These are phyloP conservation scores for Xylota sylvarum DNA, from an alignment of 2,888 invertebrate species.

Conservation along the genomic window DNA sequence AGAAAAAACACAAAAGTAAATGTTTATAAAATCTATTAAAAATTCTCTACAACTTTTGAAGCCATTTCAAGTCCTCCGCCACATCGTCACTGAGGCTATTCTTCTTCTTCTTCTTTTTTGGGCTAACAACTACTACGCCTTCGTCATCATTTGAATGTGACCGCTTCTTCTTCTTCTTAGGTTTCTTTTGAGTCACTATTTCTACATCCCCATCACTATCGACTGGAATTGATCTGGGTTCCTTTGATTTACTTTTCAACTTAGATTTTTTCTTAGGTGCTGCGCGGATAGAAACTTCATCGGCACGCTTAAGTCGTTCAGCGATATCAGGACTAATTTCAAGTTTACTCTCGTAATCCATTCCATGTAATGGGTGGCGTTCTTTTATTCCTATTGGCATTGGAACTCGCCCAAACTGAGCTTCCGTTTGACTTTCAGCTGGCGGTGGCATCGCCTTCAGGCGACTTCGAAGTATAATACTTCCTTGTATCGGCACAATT, in stretches of 20 bases:
- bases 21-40: slow-evolving; percentile 25
- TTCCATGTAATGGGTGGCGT: slow-evolving; percentile 80
- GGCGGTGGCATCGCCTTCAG: slow-evolving; percentile 71
- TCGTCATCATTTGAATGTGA: slow-evolving; percentile 61
- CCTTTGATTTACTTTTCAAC: slow-evolving; percentile 34
- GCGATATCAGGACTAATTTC: slow-evolving; percentile 67
- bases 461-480: slow-evolving; percentile 78
- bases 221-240: slow-evolving; percentile 36
- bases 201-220: slow-evolving; percentile 74
- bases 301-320: slow-evolving; percentile 77
- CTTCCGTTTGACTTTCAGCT: slow-evolving; percentile 64
- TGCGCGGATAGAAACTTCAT: slow-evolving; percentile 61
- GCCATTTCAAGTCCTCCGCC: slow-evolving; percentile 78
- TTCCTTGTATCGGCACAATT: slow-evolving; percentile 78
- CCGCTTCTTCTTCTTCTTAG: slow-evolving; percentile 66
- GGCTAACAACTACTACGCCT: not conserved
- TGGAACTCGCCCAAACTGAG: slow-evolving; percentile 68
- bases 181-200: slow-evolving; percentile 66
- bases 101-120: slow-evolving; percentile 64
- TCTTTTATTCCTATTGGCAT: slow-evolving; percentile 79
- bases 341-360: slow-evolving; percentile 78
- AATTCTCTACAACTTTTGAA: slow-evolving; percentile 74
- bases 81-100: slow-evolving; percentile 61
- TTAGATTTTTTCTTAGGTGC: slow-evolving; percentile 40
- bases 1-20: slow-evolving; percentile 3